Conservation (phyloP, 2,113 vertebrate genomes). For the Silurus glanis region DNA sequence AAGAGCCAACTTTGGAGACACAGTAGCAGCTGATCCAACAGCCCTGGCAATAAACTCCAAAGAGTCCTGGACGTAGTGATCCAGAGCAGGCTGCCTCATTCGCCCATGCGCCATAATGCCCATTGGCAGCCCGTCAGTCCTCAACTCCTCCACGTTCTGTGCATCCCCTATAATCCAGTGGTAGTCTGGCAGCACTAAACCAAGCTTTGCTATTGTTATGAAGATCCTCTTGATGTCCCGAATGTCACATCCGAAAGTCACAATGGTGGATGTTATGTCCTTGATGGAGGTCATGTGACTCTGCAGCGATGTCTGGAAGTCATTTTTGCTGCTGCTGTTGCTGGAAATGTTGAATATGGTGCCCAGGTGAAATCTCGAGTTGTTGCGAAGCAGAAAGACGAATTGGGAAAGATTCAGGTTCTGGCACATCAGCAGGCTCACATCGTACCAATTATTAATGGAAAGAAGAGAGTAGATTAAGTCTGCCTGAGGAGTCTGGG, state of each 20-base stretch:
- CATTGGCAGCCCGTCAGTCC: conserved; percentile 88
- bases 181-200: conserved; percentile 77
- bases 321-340: conserved; percentile 73
- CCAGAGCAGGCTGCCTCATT: conserved; percentile 82
- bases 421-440: conserved; percentile 91
- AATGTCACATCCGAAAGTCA: conserved; percentile 93
- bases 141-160: conserved; percentile 89
- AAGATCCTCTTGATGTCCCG: conserved; percentile 82
- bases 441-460: conserved; percentile 96
- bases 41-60: conserved; percentile 89
- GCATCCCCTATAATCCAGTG: conserved; percentile 95
- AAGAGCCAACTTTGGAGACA: conserved; percentile 86
- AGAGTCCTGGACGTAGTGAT: conserved; percentile 91
- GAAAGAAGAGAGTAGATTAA: conserved; percentile 88
- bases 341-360: conserved; percentile 86
- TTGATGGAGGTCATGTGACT: conserved; percentile 79
- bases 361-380: conserved; percentile 87
- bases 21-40: conserved; percentile 83
- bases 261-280: conserved; percentile 79
- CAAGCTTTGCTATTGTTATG: conserved; percentile 74
- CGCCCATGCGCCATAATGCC: conserved; percentile 91
- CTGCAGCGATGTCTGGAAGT: conserved; percentile 80
- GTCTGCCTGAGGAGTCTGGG: conserved; percentile 78
- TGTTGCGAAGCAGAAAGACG: conserved; percentile 83
- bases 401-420: conserved; percentile 91